Base-by-base conservation (phyloP, 2,113 vertebrate species). In the Nettapus auritus region DNA sequence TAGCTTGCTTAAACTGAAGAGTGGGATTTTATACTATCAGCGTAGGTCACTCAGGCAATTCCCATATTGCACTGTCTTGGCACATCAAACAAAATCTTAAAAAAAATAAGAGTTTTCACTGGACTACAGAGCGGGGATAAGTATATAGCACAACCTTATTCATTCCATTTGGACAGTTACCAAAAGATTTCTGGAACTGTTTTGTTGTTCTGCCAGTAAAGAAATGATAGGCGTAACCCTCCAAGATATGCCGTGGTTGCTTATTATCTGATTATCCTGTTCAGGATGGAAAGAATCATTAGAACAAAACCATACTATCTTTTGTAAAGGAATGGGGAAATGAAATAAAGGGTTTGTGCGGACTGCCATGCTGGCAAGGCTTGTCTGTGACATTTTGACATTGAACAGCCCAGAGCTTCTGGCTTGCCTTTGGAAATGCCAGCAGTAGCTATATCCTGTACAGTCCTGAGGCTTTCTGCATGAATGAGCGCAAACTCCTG, bases 161-260 rank as follows among this genome's bases (percentile, higher is more conserved):
- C 3, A 16, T 59, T 80, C 75, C 15, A 9, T 66, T 59, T 90
- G 93, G 77, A 79, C n/a, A 23, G 22, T 71, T 55, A 86, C 70
- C 83, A 90, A 21, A 59, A 70, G 80, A 60, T 93, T 95, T 48
- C 86, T 62, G 90, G 79, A 87, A 87, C 52, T 67, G 17, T 81
- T 55, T 81, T 82, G 11, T 86, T 94, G 50, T 25, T 25, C 83
- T 95, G n/a, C 89, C 57, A 23, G 88, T 92, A 94, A 95, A 52
- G 66, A 56, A 80, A 52, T 18, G 5, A 8, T 66, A 40, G 52
- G 48, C 0, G 2, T 83, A 34, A 62, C 78, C 77, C 42, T 52
- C 9, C n/a, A 48, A 71, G 67, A 29, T 33, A 15, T 10, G 15
- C 9, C 48, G 46, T 42, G 11, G 5, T 52, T 56, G 62, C 57